Base-by-base conservation (phyloP, 2,888 invertebrate species). In the Pediacus dermestoides region DNA sequence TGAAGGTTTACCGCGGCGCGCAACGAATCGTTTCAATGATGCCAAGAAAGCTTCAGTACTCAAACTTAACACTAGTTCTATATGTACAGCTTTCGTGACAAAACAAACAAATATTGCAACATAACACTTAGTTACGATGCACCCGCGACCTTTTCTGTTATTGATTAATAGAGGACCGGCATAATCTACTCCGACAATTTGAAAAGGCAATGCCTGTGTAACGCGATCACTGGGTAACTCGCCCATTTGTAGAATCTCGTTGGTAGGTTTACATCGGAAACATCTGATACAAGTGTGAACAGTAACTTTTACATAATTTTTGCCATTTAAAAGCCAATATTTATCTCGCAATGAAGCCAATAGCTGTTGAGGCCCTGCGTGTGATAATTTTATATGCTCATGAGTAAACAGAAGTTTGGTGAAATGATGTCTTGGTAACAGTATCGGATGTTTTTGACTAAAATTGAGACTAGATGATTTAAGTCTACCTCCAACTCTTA, bases 321-420 rank as follows among this genome's bases (percentile, higher is more conserved):
- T 12, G 16, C 42, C 45, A 33, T 18, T 10, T 15, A 48, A 10
- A n/a, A 41, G 48, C 46, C 48, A 48, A 27, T 27, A 48, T 8
- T 7, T 9, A 7, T 48, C 36, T 4, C 53, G 46, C 7, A 53
- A 11, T 13, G 36, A 25, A 16, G 42, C 34, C 2, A 56, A 34
- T 8, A 52, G 30, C 9, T 45, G 35, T 30, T 55, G 51, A 10
- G 58, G 49, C 4, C 48, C 46, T 8, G 45, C 42, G 30, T 48
- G 51, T 14, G 34, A 28, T 4, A 48, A 12, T 3, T 15, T 12
- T 2, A 23, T 9, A 37, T 56, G 54, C 4, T 44, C 33, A 18
- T 30, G 8, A 12, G 15, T 12, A 35, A 46, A 40, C 27, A 46
- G 13, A 16, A 48, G 25, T 9, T 11, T 21, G 10, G 39, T 31